Evolutionary conservation across 2,888 invertebrate genomes (phyloP).

Genomic region (Branchinecta sandiegonensis): DNA sequence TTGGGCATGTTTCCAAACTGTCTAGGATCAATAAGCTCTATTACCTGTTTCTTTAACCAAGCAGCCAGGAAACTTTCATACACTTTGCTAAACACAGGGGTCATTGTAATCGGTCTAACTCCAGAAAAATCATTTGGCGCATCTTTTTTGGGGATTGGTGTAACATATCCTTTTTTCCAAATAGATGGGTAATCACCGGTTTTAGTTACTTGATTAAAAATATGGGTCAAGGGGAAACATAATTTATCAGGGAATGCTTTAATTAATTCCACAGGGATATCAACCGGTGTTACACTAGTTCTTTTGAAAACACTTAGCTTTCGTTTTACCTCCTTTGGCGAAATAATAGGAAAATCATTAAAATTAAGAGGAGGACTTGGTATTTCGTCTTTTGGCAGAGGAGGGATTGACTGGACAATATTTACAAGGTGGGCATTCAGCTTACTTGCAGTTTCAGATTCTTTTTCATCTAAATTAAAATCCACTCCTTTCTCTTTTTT

Average conservation of each 20-base stretch:
- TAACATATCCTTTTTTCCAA: neutral
- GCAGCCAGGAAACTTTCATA: neutral
- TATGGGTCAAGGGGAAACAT: constrained; percentile 3
- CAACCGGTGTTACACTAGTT: constrained; percentile 11
- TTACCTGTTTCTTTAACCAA: constrained; percentile 12
- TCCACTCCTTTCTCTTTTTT: neutral
- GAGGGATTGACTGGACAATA: constrained; percentile 11
- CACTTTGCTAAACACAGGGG: neutral
- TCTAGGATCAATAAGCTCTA: constrained; percentile 4
- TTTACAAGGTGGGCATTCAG: neutral
- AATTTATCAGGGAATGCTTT: constrained; percentile 3
- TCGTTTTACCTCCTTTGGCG: neutral
- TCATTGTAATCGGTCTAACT: constrained; percentile 3
- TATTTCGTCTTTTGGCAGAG: constrained; percentile 1
- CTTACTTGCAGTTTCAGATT: constrained; percentile 8
- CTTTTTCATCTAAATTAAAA: constrained; percentile 6
- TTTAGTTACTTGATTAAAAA: neutral
- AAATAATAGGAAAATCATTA: neutral
- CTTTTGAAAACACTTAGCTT: constrained; percentile 7
- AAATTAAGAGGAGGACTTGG: neutral
- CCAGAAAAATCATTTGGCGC: constrained; percentile 5
- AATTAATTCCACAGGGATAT: constrained; percentile 1
- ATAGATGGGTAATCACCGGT: neutral
- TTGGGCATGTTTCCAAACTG: neutral
- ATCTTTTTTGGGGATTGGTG: too few relatives aligned